Conservation (phyloP, 2,888 invertebrate species). For the Eugnorisma glareosa region DNA sequence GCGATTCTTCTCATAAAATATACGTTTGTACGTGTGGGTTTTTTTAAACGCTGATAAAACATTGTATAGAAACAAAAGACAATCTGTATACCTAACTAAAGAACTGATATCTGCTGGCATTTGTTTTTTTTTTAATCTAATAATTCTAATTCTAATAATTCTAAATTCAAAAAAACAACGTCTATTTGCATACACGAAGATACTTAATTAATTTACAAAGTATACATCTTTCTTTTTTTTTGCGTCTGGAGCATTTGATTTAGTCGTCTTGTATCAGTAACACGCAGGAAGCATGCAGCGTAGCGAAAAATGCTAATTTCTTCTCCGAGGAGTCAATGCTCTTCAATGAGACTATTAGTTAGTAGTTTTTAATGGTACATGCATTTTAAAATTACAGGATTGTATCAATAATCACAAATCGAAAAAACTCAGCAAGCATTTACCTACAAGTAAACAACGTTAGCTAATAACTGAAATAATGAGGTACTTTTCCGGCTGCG, state of each 20-base stretch:
- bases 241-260: constrained; percentile 2
- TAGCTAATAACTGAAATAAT: constrained; percentile 47
- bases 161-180: neutral
- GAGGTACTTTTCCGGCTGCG: constrained; percentile 52
- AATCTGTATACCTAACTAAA: neutral
- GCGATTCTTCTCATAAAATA: neutral
- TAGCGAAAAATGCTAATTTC: constrained; percentile 12
- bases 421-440: constrained; percentile 17
- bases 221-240: neutral
- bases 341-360: neutral
- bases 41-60: neutral
- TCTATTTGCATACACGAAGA: neutral
- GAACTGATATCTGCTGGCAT: neutral
- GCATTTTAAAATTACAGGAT: constrained; percentile 31
- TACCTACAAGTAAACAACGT: constrained; percentile 15
- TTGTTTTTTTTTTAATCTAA: neutral
- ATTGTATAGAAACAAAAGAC: neutral
- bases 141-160: too few relatives aligned
- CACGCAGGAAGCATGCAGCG: constrained; percentile 18
- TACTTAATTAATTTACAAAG: neutral
- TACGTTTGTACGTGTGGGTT: neutral
- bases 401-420: constrained; percentile 14
- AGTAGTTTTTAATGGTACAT: too few relatives aligned
- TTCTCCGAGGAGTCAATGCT: constrained; percentile 1
- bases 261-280: constrained; percentile 2